Evolutionary conservation across 2,888 invertebrate genomes (phyloP), one percentile per base, ranked within the genome.

Genomic region (Oxycera nigricornis): DNA sequence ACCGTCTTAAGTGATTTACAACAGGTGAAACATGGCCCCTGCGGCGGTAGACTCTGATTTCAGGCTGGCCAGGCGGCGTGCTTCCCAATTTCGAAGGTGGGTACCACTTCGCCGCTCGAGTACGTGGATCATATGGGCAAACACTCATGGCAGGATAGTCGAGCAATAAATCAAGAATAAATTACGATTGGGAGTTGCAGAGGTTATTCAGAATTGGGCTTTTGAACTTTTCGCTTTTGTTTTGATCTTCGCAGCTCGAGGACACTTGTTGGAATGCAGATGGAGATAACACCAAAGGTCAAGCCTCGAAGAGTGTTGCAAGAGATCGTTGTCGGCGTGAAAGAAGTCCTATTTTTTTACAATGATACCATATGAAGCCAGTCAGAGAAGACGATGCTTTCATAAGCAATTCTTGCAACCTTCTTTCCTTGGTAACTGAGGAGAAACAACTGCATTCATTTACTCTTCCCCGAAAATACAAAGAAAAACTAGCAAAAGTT

Each of bases 1-100:
- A 17, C 30, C 61, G 61, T 26, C 61, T 46, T 61, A 61, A 61
- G 61, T 61, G 61, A 61, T 61, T 61, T 61, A 61, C 61, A 61
- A 28, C 61, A 61, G 61, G 61, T 61, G 61, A 61, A 61, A 61
- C 61, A 61, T 31, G 17, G 17, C 2, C 26, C 61, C 61, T 17
- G 28, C 31, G 17, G 61, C 61, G 4, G n/a, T 46, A 46, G 46
- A 46, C 46, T 17, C 14, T 14, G 46, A 11, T 11, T 17, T 46
- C 46, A 14, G 46, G 14, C 46, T 46, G 46, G 17, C 46, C 46
- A 6, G n/a, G 46, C 46, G 6, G 14, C 46, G 14, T 46, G 17
- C 14, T 17, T 46, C 30, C 61, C 61, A 61, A 31, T 61, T 61
- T 30, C 31, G 30, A 30, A n/a, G n/a, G 31, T 17, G 17, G 9